phyloP scores from a whole-genome alignment of 2,797 vertebrate genomes.

The Pseudochirops cupreus region DNA sequence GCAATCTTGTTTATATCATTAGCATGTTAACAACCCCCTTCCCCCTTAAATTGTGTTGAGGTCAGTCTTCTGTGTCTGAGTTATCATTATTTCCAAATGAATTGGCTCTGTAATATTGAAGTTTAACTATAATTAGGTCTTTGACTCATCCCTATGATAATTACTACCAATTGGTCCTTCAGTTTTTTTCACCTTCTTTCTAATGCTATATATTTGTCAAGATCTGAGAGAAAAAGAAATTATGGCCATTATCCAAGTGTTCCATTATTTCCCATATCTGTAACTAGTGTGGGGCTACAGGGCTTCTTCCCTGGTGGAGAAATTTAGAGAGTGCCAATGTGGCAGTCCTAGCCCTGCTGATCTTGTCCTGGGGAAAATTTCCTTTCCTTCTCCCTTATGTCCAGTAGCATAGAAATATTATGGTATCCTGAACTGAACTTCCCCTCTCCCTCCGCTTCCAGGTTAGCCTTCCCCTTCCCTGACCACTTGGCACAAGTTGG shows the following conservation, averaged over 20 bases:
- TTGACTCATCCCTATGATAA: neutral
- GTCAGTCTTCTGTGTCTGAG: neutral
- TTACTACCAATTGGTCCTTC: neutral
- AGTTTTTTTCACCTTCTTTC: neutral
- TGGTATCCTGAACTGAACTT: neutral
- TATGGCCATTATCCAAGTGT: neutral
- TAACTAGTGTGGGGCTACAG: neutral
- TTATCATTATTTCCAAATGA: too few species aligned
- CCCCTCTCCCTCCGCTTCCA: neutral
- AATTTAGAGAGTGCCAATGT: neutral
- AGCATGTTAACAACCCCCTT: neutral
- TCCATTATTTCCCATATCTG: neutral
- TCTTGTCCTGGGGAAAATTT: neutral
- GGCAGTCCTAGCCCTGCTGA: neutral
- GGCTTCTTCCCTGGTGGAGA: neutral
- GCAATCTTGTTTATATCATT: neutral
- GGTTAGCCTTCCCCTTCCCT: neutral
- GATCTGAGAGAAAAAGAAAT: neutral
- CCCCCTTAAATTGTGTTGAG: neutral
- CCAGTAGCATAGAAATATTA: neutral
- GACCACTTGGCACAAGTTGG: neutral
- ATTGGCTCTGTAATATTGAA: neutral
- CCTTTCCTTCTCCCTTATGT: neutral
- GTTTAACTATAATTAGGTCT: neutral
- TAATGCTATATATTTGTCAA: neutral